These are phyloP conservation scores for Drosophila paulistorum DNA, from an alignment of 1,140 invertebrate species.

Conservation along the genomic window DNA sequence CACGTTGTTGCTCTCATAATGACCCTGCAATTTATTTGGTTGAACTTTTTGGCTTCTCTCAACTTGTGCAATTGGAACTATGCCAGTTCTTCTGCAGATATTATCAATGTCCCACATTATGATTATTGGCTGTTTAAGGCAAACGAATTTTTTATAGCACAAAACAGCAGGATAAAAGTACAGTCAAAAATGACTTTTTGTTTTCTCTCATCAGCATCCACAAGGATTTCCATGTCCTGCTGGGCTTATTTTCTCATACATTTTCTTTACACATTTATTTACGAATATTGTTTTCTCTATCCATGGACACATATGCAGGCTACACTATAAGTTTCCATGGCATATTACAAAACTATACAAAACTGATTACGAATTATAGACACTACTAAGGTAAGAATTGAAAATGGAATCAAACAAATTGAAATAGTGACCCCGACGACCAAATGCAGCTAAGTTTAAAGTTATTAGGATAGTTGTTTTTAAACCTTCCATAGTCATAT, in stretches of 20 bases:
- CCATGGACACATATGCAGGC: background rate
- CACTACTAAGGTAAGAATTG: too few relatives aligned
- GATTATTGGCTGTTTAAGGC: slow-evolving; percentile 58
- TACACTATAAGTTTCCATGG: background rate
- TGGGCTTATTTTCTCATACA: background rate
- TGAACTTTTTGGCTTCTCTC: slow-evolving; percentile 59
- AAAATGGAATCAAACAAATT: too few relatives aligned
- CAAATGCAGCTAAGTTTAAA: too few relatives aligned
- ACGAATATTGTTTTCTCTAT: background rate
- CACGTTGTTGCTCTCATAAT: slow-evolving; percentile 51
- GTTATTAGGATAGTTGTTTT: too few relatives aligned
- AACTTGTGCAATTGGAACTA: slow-evolving; percentile 31
- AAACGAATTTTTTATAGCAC: slow-evolving; percentile 22
- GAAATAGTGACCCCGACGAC: background rate
- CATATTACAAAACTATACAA: background rate
- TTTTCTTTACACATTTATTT: background rate
- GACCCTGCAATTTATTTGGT: slow-evolving; percentile 72
- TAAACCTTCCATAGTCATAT: too few relatives aligned
- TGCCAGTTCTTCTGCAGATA: slow-evolving; percentile 26
- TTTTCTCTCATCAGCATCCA: background rate
- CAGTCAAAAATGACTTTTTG: slow-evolving; percentile 1
- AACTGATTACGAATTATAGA: background rate
- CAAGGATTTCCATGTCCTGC: slow-evolving; percentile 11
- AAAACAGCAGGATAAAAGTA: slow-evolving; percentile 13
- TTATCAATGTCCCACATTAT: slow-evolving; percentile 17